A percentile compares a stretch with the other conserved stretches of the same genome.
These are phyloP conservation scores for Caenorhabditis latens DNA, from an alignment of 1,140 invertebrate species.

Conservation along the genomic window DNA sequence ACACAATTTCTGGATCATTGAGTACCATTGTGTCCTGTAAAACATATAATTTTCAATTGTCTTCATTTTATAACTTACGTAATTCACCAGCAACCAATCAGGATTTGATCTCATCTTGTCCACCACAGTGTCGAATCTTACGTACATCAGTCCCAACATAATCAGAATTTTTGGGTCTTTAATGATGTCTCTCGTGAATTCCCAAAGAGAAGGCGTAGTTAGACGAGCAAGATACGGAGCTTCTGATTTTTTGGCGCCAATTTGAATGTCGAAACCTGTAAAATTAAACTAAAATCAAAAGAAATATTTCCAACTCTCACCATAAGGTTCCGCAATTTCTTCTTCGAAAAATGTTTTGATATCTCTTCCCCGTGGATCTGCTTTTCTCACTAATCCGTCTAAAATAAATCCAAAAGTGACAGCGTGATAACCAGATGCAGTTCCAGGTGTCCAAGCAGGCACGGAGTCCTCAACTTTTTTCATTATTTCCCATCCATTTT, in stretches of 20 bases:
- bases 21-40: slow-evolving; percentile 63
- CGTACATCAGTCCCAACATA: slow-evolving; percentile 63
- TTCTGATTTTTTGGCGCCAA: slow-evolving; percentile 57
- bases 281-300: not conserved
- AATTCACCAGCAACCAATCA: slow-evolving; percentile 56
- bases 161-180: slow-evolving; percentile 62
- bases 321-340: slow-evolving; percentile 78
- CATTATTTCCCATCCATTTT: slow-evolving; percentile 63
- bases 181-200: slow-evolving; percentile 65
- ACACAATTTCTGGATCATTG: slow-evolving; percentile 66
- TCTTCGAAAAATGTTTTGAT: slow-evolving; percentile 78
- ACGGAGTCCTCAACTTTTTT: slow-evolving; percentile 68
- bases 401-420: slow-evolving; percentile 78
- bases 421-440: slow-evolving; percentile 75
- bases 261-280: slow-evolving; percentile 64
- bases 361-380: slow-evolving; percentile 75
- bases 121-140: slow-evolving; percentile 48
- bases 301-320: slow-evolving; percentile 51
- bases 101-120: slow-evolving; percentile 63
- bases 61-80: slow-evolving; percentile 7
- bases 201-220: slow-evolving; percentile 60
- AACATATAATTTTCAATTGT: not conserved
- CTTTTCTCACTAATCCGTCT: slow-evolving; percentile 77
- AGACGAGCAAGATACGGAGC: slow-evolving; percentile 58
- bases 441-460: slow-evolving; percentile 75